A percentile compares a stretch with the other conserved stretches of the same genome.
These are phyloP conservation scores for Babyrousa celebensis DNA, from an alignment of 2,797 vertebrate species.

Conservation along the genomic window DNA sequence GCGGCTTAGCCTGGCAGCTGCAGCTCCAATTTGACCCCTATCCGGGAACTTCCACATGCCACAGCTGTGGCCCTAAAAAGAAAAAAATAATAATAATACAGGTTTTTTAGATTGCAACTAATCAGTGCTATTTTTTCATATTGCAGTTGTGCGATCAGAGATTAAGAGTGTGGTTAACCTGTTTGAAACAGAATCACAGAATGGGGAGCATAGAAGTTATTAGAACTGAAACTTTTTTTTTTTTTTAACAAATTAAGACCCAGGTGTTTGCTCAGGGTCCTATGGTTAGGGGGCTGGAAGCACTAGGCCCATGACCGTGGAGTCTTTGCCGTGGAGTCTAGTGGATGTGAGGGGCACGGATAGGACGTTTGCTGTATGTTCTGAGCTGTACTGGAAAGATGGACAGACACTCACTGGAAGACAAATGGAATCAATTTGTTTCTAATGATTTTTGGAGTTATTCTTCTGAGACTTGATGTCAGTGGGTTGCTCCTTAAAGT, in stretches of 20 bases:
- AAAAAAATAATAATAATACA: not conserved
- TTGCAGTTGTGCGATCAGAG: not conserved
- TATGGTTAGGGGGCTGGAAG: rapidly evolving
- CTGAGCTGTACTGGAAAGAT: not conserved
- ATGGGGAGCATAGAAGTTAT: not conserved
- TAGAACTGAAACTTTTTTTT: not conserved
- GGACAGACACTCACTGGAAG: not conserved
- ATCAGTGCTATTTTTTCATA: not conserved
- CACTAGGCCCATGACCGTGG: not conserved
- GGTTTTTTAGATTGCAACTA: not conserved
- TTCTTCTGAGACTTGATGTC: not conserved
- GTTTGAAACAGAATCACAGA: conserved; percentile 20
- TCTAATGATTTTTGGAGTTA: not conserved
- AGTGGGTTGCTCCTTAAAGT: not conserved
- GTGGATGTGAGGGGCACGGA: not conserved
- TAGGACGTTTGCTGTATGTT: not conserved
- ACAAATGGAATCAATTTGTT: conserved; percentile 16
- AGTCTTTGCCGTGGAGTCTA: too few species aligned
- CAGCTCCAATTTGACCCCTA: too few species aligned
- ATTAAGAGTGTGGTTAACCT: not conserved
- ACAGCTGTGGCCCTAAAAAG: too few species aligned
- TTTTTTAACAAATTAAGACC: not conserved
- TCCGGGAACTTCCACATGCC: too few species aligned
- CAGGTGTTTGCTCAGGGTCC: not conserved
- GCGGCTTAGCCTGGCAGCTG: too few species aligned